Percentiles rank a stretch among this genome's conserved stretches.
Evolutionary conservation across 2,888 invertebrate genomes (phyloP).

Genomic region (Mythimna ferrago): DNA sequence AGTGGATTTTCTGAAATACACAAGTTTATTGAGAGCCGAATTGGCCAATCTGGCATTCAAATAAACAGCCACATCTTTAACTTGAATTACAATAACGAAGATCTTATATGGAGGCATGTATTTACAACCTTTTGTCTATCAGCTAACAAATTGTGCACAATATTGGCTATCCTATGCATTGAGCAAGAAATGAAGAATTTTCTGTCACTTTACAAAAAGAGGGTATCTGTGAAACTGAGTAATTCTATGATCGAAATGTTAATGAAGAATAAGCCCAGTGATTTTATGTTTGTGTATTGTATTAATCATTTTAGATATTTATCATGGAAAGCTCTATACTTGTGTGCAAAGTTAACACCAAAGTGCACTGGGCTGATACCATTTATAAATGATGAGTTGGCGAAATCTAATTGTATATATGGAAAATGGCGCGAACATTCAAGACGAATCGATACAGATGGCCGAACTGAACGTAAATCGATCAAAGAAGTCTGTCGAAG

Average conservation of each 20-base stretch:
- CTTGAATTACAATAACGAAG: conserved; percentile 80
- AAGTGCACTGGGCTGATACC: conserved; percentile 81
- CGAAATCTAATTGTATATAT: conserved; percentile 84
- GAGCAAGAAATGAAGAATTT: conserved; percentile 76
- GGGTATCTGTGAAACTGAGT: conserved; percentile 83
- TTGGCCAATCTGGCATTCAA: conserved; percentile 85
- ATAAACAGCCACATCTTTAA: conserved; percentile 86
- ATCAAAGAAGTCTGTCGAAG: conserved; percentile 80
- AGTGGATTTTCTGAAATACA: conserved; percentile 74
- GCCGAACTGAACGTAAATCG: conserved; percentile 70
- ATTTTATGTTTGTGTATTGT: conserved; percentile 81
- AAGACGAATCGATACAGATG: conserved; percentile 77
- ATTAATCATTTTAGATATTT: conserved; percentile 86
- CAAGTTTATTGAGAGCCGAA: conserved; percentile 84
- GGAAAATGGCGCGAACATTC: conserved; percentile 86
- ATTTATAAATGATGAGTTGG: conserved; percentile 76
- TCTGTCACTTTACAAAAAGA: conserved; percentile 80
- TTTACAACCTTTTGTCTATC: conserved; percentile 86
- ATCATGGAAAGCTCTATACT: conserved; percentile 82
- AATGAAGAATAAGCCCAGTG: conserved; percentile 73
- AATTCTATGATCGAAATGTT: conserved; percentile 81
- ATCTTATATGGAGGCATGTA: conserved; percentile 82
- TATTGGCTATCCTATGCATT: conserved; percentile 80
- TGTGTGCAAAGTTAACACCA: conserved; percentile 82
- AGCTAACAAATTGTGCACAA: conserved; percentile 88